Percentiles rank a stretch among this genome's conserved stretches.
These are phyloP conservation scores for Philonicus albiceps DNA, from an alignment of 2,888 invertebrate species.

Conservation along the genomic window DNA sequence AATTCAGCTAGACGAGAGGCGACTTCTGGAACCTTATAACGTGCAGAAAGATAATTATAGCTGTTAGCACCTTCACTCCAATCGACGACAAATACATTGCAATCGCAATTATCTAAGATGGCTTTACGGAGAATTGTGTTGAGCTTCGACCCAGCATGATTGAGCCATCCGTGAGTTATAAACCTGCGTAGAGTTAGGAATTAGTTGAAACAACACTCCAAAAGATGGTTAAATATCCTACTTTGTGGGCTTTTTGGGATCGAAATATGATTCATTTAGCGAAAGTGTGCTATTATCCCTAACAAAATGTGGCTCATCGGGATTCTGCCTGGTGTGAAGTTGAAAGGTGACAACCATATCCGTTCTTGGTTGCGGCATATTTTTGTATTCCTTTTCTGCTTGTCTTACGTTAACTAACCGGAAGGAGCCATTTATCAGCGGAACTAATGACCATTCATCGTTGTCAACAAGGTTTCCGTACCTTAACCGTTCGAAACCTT, in stretches of 20 bases:
- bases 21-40: slow-evolving; percentile 56
- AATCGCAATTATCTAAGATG: slow-evolving; percentile 66
- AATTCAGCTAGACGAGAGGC: slow-evolving; percentile 53
- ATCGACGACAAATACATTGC: slow-evolving; percentile 69
- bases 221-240: background rate
- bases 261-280: background rate
- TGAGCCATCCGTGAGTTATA: slow-evolving; percentile 67
- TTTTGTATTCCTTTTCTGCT: background rate
- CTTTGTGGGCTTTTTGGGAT: slow-evolving; percentile 3
- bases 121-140: slow-evolving; percentile 59
- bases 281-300: background rate
- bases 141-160: slow-evolving; percentile 63
- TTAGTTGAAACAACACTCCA: background rate
- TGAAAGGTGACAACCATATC: background rate
- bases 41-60: slow-evolving; percentile 67
- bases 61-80: slow-evolving; percentile 66
- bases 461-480: background rate
- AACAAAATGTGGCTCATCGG: background rate
- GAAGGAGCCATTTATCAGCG: slow-evolving; percentile 2
- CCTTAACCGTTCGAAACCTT: background rate
- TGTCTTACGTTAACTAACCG: background rate
- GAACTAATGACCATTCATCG: background rate
- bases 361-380: background rate
- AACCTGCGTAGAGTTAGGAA: slow-evolving; percentile 50
- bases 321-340: background rate